phyloP scores from a whole-genome alignment of 2,113 vertebrate genomes.

The Uria aalge region DNA sequence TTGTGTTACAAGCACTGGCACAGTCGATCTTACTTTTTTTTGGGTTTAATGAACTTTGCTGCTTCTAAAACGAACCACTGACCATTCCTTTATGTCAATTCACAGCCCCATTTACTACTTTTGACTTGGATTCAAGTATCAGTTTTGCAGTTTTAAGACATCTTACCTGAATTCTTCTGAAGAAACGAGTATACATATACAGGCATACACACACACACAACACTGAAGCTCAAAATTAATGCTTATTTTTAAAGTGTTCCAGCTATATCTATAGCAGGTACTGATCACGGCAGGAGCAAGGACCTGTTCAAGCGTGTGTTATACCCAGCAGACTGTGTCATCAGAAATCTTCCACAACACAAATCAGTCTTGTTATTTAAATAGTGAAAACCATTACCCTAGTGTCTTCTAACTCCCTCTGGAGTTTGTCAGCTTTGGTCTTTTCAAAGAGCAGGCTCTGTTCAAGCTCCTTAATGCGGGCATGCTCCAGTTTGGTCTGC shows the following conservation, averaged over 20 bases:
- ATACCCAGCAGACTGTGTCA: not conserved
- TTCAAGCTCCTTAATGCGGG: slow-evolving; percentile 99
- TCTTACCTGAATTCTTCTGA: slow-evolving; percentile 45
- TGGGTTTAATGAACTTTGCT: not conserved
- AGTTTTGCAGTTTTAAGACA: not conserved
- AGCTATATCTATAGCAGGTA: not conserved
- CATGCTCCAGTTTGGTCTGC: slow-evolving; percentile 99
- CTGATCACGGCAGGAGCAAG: not conserved
- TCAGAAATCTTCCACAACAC: slow-evolving; percentile 47
- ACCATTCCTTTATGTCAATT: not conserved
- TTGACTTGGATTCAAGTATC: not conserved
- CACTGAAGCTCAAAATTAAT: not conserved
- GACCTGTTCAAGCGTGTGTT: not conserved
- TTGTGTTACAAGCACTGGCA: not conserved
- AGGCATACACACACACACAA: not conserved
- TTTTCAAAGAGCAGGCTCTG: slow-evolving; percentile 99
- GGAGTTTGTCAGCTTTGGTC: slow-evolving; percentile 99
- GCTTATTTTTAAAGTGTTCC: not conserved
- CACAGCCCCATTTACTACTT: not conserved
- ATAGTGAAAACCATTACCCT: slow-evolving; percentile 97
- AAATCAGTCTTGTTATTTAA: slow-evolving; percentile 67
- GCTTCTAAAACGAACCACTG: not conserved
- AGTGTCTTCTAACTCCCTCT: slow-evolving; percentile 99
- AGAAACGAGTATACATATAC: not conserved
- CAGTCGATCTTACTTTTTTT: not conserved